A percentile compares a stretch with the other conserved stretches of the same genome.
Evolutionary conservation across 2,113 vertebrate genomes (phyloP).

Genomic region (Neodontobutis hainanensis): DNA sequence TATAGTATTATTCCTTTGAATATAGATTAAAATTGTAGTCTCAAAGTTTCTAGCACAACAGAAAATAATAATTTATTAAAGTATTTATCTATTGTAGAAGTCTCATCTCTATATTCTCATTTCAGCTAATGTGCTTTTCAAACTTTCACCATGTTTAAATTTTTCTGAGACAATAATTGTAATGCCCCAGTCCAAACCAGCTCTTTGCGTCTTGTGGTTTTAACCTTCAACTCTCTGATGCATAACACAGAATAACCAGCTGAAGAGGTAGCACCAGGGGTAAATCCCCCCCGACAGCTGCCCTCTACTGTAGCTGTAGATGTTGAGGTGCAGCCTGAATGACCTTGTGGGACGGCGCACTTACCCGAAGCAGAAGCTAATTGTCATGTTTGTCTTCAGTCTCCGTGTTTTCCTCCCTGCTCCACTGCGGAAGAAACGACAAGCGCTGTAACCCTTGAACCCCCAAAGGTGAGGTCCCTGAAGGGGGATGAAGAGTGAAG

Average conservation of each 20-base stretch:
- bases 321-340: conserved; percentile 22
- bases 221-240: conserved; percentile 22
- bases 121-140: conserved; percentile 2
- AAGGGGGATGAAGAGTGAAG: conserved; percentile 23
- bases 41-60: too few relatives aligned
- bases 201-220: conserved; percentile 35
- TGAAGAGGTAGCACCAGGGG: conserved; percentile 11
- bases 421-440: conserved; percentile 82
- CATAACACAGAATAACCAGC: conserved; percentile 13
- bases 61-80: too few relatives aligned
- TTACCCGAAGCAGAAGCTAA: conserved; percentile 40
- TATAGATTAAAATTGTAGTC: too few relatives aligned
- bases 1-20: too few relatives aligned
- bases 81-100: conserved; percentile 7
- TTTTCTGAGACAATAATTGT: conserved; percentile 34
- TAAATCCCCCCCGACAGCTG: conserved; percentile 43
- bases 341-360: conserved; percentile 30
- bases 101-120: conserved; percentile 24
- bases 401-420: conserved; percentile 43
- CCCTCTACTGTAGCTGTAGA: conserved; percentile 51
- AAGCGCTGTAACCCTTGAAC: conserved; percentile 82
- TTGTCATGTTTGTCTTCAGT: conserved; percentile 64
- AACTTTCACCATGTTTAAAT: conserved; percentile 7
- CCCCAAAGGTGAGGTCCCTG: conserved; percentile 47
- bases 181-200: conserved; percentile 15